Percentiles rank a stretch among this genome's conserved stretches.
Conservation (phyloP, 2,888 invertebrate genomes). For the Steinernema carpocapsae region DNA sequence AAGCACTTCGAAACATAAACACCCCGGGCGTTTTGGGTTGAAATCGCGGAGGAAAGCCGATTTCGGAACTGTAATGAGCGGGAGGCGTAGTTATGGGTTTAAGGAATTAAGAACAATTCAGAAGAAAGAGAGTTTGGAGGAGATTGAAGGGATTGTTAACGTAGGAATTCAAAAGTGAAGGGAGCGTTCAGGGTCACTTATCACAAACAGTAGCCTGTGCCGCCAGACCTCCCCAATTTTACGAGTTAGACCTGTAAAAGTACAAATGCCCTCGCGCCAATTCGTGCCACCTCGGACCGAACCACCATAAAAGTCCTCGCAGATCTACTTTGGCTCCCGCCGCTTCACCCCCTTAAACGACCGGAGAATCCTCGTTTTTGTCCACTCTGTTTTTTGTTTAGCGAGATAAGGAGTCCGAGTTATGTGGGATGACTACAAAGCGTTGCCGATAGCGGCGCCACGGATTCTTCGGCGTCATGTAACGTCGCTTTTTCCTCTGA, state of each 20-base stretch:
- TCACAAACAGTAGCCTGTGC: too few relatives aligned
- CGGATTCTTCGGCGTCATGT: constrained; percentile 2
- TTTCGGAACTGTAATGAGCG: not conserved
- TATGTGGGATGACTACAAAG: constrained; percentile 14
- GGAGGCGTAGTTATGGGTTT: not conserved
- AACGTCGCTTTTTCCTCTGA: not conserved
- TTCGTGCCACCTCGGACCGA: too few relatives aligned
- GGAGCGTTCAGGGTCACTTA: too few relatives aligned
- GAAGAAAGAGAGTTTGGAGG: not conserved
- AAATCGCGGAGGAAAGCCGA: not conserved
- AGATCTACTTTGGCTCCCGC: too few relatives aligned
- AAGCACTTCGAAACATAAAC: constrained; percentile 29
- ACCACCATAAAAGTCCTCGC: too few relatives aligned
- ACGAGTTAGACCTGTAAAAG: too few relatives aligned
- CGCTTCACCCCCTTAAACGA: too few relatives aligned
- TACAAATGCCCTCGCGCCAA: too few relatives aligned
- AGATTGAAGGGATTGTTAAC: not conserved
- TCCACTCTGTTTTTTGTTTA: constrained; percentile 1
- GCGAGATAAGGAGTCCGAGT: constrained; percentile 3
- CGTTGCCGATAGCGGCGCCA: not conserved
- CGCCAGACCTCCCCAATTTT: too few relatives aligned
- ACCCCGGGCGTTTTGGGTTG: not conserved
- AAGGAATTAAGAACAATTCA: not conserved
- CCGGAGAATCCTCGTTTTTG: too few relatives aligned
- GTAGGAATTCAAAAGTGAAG: too few relatives aligned